phyloP scores from a whole-genome alignment of 2,113 vertebrate genomes.

The Fukomys damarensis region DNA sequence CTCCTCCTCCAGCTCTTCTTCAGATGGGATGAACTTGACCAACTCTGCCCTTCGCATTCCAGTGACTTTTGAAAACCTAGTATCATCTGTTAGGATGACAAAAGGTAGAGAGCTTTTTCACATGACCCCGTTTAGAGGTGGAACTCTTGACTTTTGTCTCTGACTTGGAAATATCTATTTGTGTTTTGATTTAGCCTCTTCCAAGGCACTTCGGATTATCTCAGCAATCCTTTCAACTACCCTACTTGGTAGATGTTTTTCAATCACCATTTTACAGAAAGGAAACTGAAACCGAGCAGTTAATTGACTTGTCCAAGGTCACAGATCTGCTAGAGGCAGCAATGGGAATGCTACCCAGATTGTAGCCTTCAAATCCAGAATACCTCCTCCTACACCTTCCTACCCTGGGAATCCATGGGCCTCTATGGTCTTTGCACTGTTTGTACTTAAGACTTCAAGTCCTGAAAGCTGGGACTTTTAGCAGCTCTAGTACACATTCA shows the following conservation, averaged over 20 bases:
- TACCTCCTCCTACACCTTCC: background rate
- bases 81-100: background rate
- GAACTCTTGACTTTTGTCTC: background rate
- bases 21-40: background rate
- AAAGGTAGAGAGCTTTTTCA: background rate
- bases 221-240: background rate
- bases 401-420: background rate
- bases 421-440: background rate
- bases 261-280: background rate
- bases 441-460: background rate
- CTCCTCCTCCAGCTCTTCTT: background rate
- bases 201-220: background rate
- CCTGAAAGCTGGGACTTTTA: background rate
- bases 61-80: background rate
- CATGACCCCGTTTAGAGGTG: background rate
- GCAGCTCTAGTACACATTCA: background rate
- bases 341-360: background rate
- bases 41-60: background rate
- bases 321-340: background rate
- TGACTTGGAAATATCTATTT: background rate
- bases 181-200: constrained; percentile 8
- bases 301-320: background rate
- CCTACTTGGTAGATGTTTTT: background rate
- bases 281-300: background rate
- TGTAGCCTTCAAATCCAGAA: background rate